Evolutionary conservation across 2,888 invertebrate species (phyloP).

Genomic region (Drosophila picticornis): DNA sequence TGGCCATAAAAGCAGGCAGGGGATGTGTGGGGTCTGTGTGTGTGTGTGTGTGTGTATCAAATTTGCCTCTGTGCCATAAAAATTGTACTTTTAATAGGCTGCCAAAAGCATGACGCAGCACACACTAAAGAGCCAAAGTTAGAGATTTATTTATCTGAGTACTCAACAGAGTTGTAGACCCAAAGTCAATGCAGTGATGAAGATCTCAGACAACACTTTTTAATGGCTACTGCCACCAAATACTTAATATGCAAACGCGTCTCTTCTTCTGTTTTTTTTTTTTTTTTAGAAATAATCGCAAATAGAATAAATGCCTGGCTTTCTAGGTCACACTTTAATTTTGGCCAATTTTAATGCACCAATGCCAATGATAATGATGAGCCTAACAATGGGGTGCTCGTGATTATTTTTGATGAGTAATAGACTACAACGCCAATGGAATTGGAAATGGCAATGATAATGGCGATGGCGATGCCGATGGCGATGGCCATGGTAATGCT

Average conservation of each 20-base stretch:
- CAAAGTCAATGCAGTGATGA: not conserved
- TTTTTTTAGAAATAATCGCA: not conserved
- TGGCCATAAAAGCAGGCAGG: constrained; percentile 30
- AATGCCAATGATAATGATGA: constrained; percentile 29
- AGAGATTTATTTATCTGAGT: not conserved
- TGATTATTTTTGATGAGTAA: constrained; percentile 67
- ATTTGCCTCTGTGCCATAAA: constrained; percentile 21
- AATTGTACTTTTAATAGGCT: constrained; percentile 40
- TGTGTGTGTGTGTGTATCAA: constrained; percentile 15
- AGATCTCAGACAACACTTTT: not conserved
- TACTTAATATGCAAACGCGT: not conserved
- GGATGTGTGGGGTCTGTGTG: not conserved
- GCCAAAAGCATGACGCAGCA: constrained; percentile 9
- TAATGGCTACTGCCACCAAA: not conserved
- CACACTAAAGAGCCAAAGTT: not conserved
- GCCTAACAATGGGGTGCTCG: constrained; percentile 42
- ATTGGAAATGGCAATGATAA: constrained; percentile 28
- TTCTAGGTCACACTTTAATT: constrained; percentile 12
- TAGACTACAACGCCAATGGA: constrained; percentile 39
- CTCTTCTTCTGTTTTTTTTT: not conserved
- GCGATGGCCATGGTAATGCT: constrained; percentile 33
- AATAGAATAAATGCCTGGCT: not conserved
- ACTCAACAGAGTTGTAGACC: not conserved
- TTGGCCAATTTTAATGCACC: constrained; percentile 32
- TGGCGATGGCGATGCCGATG: constrained; percentile 9